Base-by-base conservation (phyloP, 2,113 vertebrate species). In the Solenodon paradoxus region DNA sequence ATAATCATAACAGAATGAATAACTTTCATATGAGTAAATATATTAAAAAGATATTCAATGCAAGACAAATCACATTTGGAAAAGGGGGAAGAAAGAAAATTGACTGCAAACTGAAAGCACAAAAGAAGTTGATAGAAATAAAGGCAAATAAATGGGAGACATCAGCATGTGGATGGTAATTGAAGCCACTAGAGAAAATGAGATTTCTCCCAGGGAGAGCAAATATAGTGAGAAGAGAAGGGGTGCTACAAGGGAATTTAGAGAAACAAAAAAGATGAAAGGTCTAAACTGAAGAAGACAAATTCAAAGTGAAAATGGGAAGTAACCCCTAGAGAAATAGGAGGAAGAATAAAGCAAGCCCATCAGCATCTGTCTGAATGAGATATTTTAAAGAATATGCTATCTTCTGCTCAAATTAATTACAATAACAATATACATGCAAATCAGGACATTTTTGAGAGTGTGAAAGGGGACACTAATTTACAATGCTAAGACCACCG, bases 181-280 rank as follows among this genome's bases (percentile, higher is more conserved):
- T 96, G 94, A 96, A 96, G 91, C 85, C 82, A 89, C 20, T 32
- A 84, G 82, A 92, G 95, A 95, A 95, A 92, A 96, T 94, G 93
- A 96, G 91, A 93, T 95, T 96, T 93, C 72, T 95, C 88, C 91
- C 88, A 85, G 78, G 85, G 17, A 94, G 72, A 91, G 72, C 55
- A 82, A 90, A 55, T 35, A 24, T 47, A 81, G 26, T 94, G 61
- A 95, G 91, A 84, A 55, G 42, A 80, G 53, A 93, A 92, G 72
- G n/a, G 55, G 5, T 6, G 66, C n/a, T 74, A 59, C 16, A 55
- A 90, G 3, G 57, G 93, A 88, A 94, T 81, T 82, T 82, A 91
- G 69, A 59, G 59, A 85, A 88, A 88, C 22, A 81, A 61, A 88
- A 91, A 95, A 64, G 35, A 88, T 79, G 68, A 90, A 95, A 94